A percentile compares a stretch with the other conserved stretches of the same genome.
phyloP scores from a whole-genome alignment of 2,888 invertebrate genomes.

The Didymodactylos carnosus region DNA sequence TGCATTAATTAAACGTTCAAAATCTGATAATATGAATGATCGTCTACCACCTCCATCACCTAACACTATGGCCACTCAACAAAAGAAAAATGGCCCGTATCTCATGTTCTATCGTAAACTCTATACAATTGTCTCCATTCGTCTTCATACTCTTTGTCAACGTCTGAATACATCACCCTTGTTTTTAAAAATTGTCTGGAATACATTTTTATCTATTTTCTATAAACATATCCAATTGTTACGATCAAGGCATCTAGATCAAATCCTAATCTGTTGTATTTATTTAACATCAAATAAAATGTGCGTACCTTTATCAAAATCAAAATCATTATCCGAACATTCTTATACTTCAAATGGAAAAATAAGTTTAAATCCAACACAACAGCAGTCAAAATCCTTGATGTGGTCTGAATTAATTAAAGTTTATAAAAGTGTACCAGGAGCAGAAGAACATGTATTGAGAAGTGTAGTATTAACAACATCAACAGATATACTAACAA shows the following conservation, averaged over 20 bases:
- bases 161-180: not conserved
- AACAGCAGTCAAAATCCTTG: not conserved
- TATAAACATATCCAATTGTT: not conserved
- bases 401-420: not conserved
- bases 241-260: not conserved
- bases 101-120: not conserved
- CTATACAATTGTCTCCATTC: not conserved
- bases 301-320: too few relatives aligned
- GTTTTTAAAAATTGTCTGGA: not conserved
- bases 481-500: too few relatives aligned
- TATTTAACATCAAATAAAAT: not conserved
- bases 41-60: not conserved
- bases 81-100: not conserved
- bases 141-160: not conserved
- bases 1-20: not conserved
- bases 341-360: too few relatives aligned
- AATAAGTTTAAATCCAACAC: not conserved
- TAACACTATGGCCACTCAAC: not conserved
- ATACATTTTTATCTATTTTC: not conserved
- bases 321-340: too few relatives aligned
- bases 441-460: not conserved
- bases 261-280: not conserved
- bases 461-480: not conserved
- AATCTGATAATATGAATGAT: too few relatives aligned
- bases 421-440: not conserved